Evolutionary conservation across 2,797 vertebrate genomes (phyloP), one percentile per base, ranked within the genome.

Genomic region (Macropodus opercularis): DNA sequence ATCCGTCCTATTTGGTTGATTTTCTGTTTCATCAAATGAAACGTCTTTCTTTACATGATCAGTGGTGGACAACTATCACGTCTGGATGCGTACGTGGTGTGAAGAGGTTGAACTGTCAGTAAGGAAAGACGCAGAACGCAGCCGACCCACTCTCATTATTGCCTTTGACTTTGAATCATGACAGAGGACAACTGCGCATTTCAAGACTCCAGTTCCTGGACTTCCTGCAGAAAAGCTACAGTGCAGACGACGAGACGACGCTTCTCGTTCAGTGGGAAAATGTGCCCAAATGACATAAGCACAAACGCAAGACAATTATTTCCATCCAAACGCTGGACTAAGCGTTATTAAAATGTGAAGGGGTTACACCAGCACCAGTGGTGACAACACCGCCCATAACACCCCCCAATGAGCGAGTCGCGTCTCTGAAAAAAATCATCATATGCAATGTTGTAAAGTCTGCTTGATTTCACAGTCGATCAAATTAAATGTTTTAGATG

Each of bases 91-190:
- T 32, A 32, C 13, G 42, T 58, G 63, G n/a, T 69, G 38, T 62
- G 15, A 72, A 67, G 17, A 55, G 61, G 67, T 29, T 67, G 22
- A 72, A 60, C 18, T 46, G 41, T 50, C 49, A 41, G 46, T 41
- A 53, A 61, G 60, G 41, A 47, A 57, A 21, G 18, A 35, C 67
- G 65, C 53, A 60, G 48, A 47, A 46, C 47, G 63, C 18, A 57
- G 59, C 73, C 60, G 57, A 19, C 47, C 21, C 54, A 56, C 64
- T 83, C 60, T 68, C 55, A 70, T 83, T 68, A 62, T 72, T 74
- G 46, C 38, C 61, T 84, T 81, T 87, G 72, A 85, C 73, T 80
- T 74, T 84, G 78, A 75, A 80, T 78, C 70, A 69, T 72, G 68
- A 79, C 75, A 64, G 53, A 77, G 63, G 69, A 81, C 72, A 57